phyloP scores from a whole-genome alignment of 2,888 invertebrate species.

The Dastarcus helophoroides region DNA sequence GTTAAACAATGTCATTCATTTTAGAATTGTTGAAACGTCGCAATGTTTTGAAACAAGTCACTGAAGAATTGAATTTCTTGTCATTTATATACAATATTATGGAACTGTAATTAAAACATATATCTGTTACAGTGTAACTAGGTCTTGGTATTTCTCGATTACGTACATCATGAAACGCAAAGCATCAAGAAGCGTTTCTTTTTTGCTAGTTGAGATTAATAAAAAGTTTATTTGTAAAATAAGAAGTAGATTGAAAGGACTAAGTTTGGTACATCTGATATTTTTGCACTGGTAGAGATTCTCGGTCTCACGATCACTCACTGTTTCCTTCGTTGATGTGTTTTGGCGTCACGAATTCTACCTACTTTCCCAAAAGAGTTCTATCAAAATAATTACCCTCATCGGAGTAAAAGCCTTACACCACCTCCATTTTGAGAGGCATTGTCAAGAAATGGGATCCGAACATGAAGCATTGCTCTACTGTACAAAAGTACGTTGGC shows the following conservation, averaged over 20 bases:
- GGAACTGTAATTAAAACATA: conserved; percentile 3
- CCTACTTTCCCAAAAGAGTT: conserved; percentile 5
- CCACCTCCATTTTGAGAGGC: no score
- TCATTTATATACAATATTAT: conserved; percentile 2
- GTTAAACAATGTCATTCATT: conserved; percentile 3
- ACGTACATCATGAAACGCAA: conserved; percentile 5
- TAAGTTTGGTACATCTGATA: no score
- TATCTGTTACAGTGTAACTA: conserved; percentile 3
- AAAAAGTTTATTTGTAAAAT: conserved; percentile 5
- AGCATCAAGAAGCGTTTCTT: conserved; percentile 2
- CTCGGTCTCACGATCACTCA: conserved; percentile 3
- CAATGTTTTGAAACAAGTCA: conserved; percentile 2
- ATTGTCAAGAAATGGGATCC: no score
- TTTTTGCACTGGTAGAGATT: no score
- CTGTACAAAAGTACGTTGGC: no score
- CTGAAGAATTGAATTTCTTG: conserved; percentile 4
- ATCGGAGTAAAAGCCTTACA: no score
- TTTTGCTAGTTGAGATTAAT: conserved; percentile 6
- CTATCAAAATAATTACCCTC: no score
- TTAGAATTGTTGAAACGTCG: conserved; percentile 4
- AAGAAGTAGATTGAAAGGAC: no score
- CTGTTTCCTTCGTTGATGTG: conserved; percentile 5
- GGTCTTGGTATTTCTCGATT: conserved; percentile 4
- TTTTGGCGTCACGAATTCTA: conserved; percentile 5
- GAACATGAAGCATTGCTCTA: no score